These are phyloP conservation scores for Saccostrea glomerata DNA, from an alignment of 1,140 invertebrate species.

Conservation along the genomic window DNA sequence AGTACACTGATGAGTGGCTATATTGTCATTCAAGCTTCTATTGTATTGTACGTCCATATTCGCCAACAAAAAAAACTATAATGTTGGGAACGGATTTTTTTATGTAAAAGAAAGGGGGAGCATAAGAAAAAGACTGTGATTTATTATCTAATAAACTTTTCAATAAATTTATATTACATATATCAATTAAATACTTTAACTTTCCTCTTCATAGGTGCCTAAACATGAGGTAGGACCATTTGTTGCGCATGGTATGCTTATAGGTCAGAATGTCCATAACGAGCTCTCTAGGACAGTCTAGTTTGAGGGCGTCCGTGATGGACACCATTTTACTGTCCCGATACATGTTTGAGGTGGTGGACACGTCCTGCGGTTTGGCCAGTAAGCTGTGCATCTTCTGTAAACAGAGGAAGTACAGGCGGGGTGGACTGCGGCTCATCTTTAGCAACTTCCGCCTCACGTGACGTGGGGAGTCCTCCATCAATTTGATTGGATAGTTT, in stretches of 20 bases:
- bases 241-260: background rate
- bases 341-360: background rate
- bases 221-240: background rate
- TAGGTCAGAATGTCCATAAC: constrained; percentile 11
- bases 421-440: background rate
- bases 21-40: too few relatives aligned
- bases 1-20: too few relatives aligned
- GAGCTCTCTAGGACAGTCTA: background rate
- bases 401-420: background rate
- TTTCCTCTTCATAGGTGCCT: background rate
- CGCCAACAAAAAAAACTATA: too few relatives aligned
- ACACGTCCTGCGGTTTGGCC: background rate
- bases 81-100: too few relatives aligned
- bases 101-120: too few relatives aligned
- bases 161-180: background rate
- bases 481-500: constrained; percentile 32
- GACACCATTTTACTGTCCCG: constrained; percentile 17
- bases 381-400: background rate
- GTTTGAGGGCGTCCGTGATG: background rate
- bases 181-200: background rate
- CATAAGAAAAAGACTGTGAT: too few relatives aligned
- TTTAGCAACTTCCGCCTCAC: constrained; percentile 1
- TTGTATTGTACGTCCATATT: too few relatives aligned
- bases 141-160: background rate
- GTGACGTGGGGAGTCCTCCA: constrained; percentile 9